These are phyloP conservation scores for Thumatha senex DNA, from an alignment of 2,888 invertebrate genomes.

Conservation along the genomic window DNA sequence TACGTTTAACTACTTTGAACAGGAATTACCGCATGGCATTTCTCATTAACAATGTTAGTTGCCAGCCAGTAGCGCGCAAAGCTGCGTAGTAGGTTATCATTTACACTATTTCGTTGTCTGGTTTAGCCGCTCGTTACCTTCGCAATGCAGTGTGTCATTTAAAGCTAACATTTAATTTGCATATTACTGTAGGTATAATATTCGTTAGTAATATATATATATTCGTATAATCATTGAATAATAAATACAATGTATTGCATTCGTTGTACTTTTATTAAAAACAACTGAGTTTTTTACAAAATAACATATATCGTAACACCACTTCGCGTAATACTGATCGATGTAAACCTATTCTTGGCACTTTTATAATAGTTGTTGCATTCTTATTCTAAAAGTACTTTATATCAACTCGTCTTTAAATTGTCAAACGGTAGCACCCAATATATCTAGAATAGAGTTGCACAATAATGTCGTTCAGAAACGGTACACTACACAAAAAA, in stretches of 20 bases:
- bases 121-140: slow-evolving; percentile 30
- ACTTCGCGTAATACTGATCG: slow-evolving; percentile 62
- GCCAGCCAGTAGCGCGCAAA: slow-evolving; percentile 23
- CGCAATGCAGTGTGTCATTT: slow-evolving; percentile 33
- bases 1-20: not conserved
- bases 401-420: no score
- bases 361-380: slow-evolving; percentile 40
- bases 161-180: slow-evolving; percentile 6
- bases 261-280: slow-evolving; percentile 41
- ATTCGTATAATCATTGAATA: no score
- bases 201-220: no score
- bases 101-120: slow-evolving; percentile 10
- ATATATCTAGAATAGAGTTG: not conserved
- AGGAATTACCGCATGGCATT: not conserved
- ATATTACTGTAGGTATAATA: no score
- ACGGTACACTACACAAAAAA: slow-evolving; percentile 52
- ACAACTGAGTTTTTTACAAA: slow-evolving; percentile 41
- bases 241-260: slow-evolving; percentile 26
- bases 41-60: slow-evolving; percentile 6
- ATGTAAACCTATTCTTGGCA: slow-evolving; percentile 61
- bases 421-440: not conserved
- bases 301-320: slow-evolving; percentile 27
- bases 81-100: slow-evolving; percentile 11
- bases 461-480: slow-evolving; percentile 11
- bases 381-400: not conserved